Base-by-base conservation (phyloP, 2,888 invertebrate species). In the Drosophila monieri region DNA sequence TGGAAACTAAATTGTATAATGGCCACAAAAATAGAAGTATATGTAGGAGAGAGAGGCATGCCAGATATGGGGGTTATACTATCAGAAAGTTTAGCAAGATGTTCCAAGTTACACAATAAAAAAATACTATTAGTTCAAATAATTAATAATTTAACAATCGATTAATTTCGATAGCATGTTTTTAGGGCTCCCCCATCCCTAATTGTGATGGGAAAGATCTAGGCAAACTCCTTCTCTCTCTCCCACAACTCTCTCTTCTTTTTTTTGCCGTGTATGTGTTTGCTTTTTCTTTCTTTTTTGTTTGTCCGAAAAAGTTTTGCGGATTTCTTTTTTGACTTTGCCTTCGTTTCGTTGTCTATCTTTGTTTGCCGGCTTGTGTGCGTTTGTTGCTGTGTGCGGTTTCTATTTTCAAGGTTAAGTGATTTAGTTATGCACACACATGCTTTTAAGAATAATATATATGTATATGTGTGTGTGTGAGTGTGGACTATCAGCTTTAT, bases 381-480 rank as follows among this genome's bases (percentile, higher is more conserved):
- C 68, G 56, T 32, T 64, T 54, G 73, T 73, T 76, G 73, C 71
- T 75, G 75, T 79, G 65, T 66, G 65, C 35, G 59, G 73, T 85
- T 77, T 83, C 88, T 90, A 89, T 88, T 90, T 85, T 90, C 88
- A 89, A 89, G 87, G 86, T 85, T 87, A 78, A 66, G 80, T 52
- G 71, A 76, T 84, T 88, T 84, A 84, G 85, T 88, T 85, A 55
- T 75, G 51, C 62, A 46, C 43, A 61, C 47, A 43, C 15, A 44
- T 18, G 18, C 18, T 18, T 18, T 18, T 18, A 18, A 18, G 18
- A 18, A 18, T 18, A 18, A 18, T 18, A 2, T 18, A 2, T 18
- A 15, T 14, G 21, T 15, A 18, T 18, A 2, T 18, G 18, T 18
- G 23, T 14, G 21, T 15, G 37, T 23, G 21, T 23, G 21, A 4